Evolutionary conservation across 2,113 vertebrate genomes (phyloP).

Genomic region (Chaenogobius annularis): DNA sequence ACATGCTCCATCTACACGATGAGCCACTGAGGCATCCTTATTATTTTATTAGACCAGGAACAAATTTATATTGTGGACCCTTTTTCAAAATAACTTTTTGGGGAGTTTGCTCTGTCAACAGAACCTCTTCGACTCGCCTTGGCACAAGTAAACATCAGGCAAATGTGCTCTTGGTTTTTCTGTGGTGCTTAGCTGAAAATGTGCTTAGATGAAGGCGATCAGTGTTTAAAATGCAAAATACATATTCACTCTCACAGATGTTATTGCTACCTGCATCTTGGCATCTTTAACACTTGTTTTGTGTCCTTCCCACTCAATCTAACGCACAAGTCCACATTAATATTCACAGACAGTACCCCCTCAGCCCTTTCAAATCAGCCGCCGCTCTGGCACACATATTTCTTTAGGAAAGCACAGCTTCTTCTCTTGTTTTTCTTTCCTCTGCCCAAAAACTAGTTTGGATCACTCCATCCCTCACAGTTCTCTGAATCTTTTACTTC

Average conservation of each 20-base stretch:
- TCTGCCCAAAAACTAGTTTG: constrained; percentile 20
- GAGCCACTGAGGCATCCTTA: too few species aligned
- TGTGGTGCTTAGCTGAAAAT: not conserved
- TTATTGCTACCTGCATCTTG: constrained; percentile 13
- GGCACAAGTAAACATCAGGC: too few species aligned
- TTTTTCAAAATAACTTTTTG: too few species aligned
- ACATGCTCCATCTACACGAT: too few species aligned
- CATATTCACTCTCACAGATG: constrained; percentile 18
- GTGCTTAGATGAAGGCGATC: not conserved
- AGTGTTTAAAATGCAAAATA: constrained; percentile 13
- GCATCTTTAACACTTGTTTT: constrained; percentile 24
- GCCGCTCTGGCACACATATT: constrained; percentile 20
- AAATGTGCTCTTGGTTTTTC: too few species aligned
- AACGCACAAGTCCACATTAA: constrained; percentile 25
- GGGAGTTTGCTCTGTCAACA: too few species aligned
- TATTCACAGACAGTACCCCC: constrained; percentile 40
- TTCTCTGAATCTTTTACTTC: constrained; percentile 37
- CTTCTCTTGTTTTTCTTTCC: constrained; percentile 34
- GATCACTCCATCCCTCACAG: constrained; percentile 32
- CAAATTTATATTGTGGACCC: too few species aligned
- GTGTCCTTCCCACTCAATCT: constrained; percentile 41
- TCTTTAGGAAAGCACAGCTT: constrained; percentile 31
- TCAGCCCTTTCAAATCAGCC: constrained; percentile 36
- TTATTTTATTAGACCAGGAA: too few species aligned
- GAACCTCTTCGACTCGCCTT: too few species aligned